These are phyloP conservation scores for Scartelaos histophorus DNA, from an alignment of 2,113 vertebrate genomes.

Conservation along the genomic window DNA sequence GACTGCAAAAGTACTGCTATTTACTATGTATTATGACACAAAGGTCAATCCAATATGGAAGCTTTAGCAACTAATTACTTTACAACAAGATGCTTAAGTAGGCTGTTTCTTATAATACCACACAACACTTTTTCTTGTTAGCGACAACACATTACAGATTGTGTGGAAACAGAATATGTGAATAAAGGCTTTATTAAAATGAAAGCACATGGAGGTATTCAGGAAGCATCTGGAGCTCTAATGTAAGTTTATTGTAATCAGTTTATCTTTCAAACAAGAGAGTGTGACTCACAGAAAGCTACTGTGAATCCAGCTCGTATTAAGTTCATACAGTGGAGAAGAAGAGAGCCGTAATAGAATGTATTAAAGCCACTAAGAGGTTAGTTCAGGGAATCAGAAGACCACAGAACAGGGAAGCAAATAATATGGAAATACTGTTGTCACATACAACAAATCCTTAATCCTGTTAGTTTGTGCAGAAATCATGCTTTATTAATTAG, in stretches of 20 bases:
- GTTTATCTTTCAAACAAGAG: background rate
- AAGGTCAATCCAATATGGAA: slow-evolving; percentile 23
- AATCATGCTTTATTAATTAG: too few relatives aligned
- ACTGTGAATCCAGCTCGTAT: slow-evolving; percentile 5
- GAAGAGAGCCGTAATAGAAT: background rate
- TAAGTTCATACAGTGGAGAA: background rate
- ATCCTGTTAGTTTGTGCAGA: too few relatives aligned
- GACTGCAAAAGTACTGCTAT: slow-evolving; percentile 24
- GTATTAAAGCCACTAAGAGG: background rate
- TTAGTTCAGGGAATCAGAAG: background rate
- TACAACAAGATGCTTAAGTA: slow-evolving; percentile 39
- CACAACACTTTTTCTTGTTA: slow-evolving; percentile 39
- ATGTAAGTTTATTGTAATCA: background rate
- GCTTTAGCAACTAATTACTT: slow-evolving; percentile 35
- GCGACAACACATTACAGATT: slow-evolving; percentile 16
- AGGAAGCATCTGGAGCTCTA: slow-evolving; percentile 27
- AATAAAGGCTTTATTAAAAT: slow-evolving; percentile 29
- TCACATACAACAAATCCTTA: too few relatives aligned
- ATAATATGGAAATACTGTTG: background rate
- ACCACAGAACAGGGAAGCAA: background rate
- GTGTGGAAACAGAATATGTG: slow-evolving; percentile 32
- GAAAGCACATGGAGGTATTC: slow-evolving; percentile 23
- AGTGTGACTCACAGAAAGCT: slow-evolving; percentile 7
- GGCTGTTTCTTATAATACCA: slow-evolving; percentile 39
- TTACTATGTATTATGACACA: slow-evolving; percentile 24